Conservation (phyloP, 2,113 vertebrate species). For the Aegypius monachus region DNA sequence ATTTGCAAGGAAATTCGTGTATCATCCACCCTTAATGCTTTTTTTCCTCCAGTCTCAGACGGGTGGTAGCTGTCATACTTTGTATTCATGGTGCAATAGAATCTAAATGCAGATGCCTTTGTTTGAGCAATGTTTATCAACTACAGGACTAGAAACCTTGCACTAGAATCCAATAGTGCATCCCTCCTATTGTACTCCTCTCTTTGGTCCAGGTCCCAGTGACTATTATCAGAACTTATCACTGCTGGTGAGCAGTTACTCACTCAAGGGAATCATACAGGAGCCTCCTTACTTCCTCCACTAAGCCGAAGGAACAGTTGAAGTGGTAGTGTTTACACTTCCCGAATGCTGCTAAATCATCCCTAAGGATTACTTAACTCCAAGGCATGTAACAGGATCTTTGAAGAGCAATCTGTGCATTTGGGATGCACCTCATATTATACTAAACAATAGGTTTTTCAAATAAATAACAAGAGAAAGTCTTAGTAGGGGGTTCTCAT, state of each 20-base stretch:
- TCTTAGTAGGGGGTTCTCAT: neutral
- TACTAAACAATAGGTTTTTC: neutral
- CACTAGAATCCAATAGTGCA: neutral
- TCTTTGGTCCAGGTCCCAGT: neutral
- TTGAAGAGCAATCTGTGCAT: neutral
- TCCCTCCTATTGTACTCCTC: neutral
- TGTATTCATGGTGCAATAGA: neutral
- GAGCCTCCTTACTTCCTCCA: neutral
- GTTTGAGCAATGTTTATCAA: neutral
- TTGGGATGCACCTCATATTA: neutral
- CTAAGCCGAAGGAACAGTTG: neutral
- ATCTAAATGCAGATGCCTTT: neutral
- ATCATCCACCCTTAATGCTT: neutral
- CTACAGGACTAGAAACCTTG: neutral
- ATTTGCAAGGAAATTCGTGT: neutral
- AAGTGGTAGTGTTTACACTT: neutral
- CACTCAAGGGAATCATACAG: rapidly evolving
- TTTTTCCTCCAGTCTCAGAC: neutral
- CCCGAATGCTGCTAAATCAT: neutral
- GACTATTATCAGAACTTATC: neutral
- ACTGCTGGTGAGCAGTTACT: neutral
- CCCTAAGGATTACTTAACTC: neutral
- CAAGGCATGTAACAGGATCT: neutral
- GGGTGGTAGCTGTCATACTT: neutral
- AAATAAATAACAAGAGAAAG: neutral